Percentiles rank a stretch among this genome's conserved stretches.
Evolutionary conservation across 2,797 vertebrate genomes (phyloP).

Genomic region (Alosa sapidissima): DNA sequence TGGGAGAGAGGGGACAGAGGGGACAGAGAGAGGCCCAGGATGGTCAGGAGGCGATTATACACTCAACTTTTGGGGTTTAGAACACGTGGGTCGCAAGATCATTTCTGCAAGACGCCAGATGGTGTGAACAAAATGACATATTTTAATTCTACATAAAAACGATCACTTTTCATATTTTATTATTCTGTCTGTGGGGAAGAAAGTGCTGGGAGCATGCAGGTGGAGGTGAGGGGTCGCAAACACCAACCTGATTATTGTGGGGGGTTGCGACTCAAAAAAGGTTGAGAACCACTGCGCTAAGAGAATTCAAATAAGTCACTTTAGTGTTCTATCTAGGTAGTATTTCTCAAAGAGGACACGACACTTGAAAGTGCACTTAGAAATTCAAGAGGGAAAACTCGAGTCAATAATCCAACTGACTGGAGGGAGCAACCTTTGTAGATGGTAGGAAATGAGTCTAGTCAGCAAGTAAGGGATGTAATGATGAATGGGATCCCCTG

Average conservation of each 20-base stretch:
- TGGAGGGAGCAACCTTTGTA: background rate
- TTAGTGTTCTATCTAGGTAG: background rate
- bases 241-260: too few relatives aligned
- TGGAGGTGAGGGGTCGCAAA: too few relatives aligned
- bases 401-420: background rate
- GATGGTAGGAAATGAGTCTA: background rate
- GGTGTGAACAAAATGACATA: too few relatives aligned
- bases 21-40: background rate
- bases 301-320: background rate
- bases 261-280: too few relatives aligned
- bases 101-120: too few relatives aligned
- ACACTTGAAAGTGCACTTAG: background rate
- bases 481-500: background rate
- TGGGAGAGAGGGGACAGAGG: slow-evolving; percentile 51
- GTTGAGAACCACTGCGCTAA: too few relatives aligned
- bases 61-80: too few relatives aligned
- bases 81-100: too few relatives aligned
- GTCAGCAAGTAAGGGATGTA: background rate
- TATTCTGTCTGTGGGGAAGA: too few relatives aligned
- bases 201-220: too few relatives aligned
- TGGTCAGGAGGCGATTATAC: background rate
- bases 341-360: background rate
- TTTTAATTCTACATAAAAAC: too few relatives aligned
- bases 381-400: background rate
- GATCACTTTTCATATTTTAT: too few relatives aligned